Evolutionary conservation across 2,797 vertebrate species (phyloP).

Genomic region (Lacerta bilineata): DNA sequence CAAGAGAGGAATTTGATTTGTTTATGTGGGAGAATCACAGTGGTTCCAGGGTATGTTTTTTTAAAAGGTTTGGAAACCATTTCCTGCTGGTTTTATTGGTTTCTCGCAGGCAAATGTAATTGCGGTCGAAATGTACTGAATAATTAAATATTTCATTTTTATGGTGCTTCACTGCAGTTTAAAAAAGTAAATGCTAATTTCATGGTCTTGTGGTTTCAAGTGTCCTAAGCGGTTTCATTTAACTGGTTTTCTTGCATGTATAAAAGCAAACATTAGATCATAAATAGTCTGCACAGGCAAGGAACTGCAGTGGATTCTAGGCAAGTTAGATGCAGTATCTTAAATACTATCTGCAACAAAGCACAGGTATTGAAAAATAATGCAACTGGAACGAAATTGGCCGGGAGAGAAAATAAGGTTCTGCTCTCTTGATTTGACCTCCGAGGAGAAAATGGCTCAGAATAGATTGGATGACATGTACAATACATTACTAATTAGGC

Average conservation of each 20-base stretch:
- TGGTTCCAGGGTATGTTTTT: conserved; percentile 23
- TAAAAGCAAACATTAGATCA: conserved; percentile 39
- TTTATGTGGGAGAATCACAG: neutral
- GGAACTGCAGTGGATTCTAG: conserved; percentile 29
- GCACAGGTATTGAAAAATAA: neutral
- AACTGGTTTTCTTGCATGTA: conserved; percentile 8
- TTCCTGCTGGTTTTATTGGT: neutral
- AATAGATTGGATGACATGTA: conserved; percentile 22
- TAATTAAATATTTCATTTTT: conserved; percentile 38
- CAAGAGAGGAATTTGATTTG: neutral
- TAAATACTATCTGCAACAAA: conserved; percentile 11
- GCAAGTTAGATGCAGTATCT: conserved; percentile 41
- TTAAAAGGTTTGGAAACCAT: neutral
- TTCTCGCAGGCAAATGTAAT: neutral
- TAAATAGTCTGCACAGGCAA: conserved; percentile 55
- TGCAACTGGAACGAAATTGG: neutral
- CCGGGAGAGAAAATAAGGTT: neutral
- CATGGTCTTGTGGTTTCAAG: conserved; percentile 9
- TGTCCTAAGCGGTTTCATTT: conserved; percentile 18
- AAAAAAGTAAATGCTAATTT: conserved; percentile 26
- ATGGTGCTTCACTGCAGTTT: conserved; percentile 16
- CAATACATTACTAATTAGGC: neutral
- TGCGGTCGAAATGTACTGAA: neutral
- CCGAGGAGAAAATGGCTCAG: conserved; percentile 9
- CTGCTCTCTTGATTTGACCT: neutral